Conservation (phyloP, 1,140 invertebrate genomes). For the Caenorhabditis brenneri region DNA sequence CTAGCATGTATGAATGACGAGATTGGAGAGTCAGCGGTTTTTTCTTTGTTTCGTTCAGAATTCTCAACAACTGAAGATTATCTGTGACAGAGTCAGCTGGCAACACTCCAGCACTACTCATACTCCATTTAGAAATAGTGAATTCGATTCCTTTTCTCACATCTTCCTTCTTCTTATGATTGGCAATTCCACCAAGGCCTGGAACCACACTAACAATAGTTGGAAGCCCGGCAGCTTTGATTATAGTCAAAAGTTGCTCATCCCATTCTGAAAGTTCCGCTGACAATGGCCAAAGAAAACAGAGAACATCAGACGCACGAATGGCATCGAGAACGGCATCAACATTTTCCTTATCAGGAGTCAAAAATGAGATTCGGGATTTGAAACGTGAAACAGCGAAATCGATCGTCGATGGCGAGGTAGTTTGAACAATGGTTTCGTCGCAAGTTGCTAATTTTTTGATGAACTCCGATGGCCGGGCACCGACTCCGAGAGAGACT, state of each 20-base stretch:
- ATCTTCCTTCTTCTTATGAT: conserved; percentile 46
- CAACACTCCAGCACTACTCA: conserved; percentile 10
- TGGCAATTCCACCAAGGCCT: conserved; percentile 46
- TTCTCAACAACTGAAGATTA: conserved; percentile 41
- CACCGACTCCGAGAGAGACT: not conserved
- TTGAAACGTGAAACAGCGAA: conserved; percentile 51
- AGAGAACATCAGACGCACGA: conserved; percentile 39
- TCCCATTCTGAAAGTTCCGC: conserved; percentile 46
- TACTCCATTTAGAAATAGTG: conserved; percentile 44
- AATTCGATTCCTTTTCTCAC: conserved; percentile 46
- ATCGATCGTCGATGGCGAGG: conserved; percentile 33
- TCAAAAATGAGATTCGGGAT: conserved; percentile 36
- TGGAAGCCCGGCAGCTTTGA: conserved; percentile 44
- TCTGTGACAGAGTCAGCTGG: conserved; percentile 48
- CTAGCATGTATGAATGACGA: conserved; percentile 35
- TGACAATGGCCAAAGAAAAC: conserved; percentile 45
- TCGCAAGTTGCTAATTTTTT: conserved; percentile 31
- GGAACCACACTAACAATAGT: conserved; percentile 48
- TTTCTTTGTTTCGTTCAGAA: conserved; percentile 46
- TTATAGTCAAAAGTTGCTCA: conserved; percentile 39
- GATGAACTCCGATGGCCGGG: conserved; percentile 21
- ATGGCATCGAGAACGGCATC: conserved; percentile 47
- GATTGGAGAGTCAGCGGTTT: conserved; percentile 46
- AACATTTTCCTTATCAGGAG: conserved; percentile 8
- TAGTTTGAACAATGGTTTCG: conserved; percentile 28